Base-by-base conservation (phyloP, 2,888 invertebrate species). In the Oscheius myriophilus region DNA sequence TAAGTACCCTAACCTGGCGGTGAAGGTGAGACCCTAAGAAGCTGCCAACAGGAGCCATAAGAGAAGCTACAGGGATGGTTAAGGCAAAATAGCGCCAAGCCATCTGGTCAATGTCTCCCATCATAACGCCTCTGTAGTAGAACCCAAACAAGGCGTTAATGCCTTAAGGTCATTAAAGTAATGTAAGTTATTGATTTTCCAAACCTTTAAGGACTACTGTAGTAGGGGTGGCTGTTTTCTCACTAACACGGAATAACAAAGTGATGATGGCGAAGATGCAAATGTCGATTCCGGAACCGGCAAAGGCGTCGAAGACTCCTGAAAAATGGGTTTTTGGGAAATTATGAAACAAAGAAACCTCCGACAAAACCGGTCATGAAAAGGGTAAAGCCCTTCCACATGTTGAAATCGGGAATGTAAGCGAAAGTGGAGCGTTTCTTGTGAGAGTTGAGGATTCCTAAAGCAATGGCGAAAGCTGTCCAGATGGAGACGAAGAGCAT, bases 401-500 rank as follows among this genome's bases (percentile, higher is more conserved):
- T 70, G 41, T 71, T 74, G 63, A 83, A 80, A 18, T 78, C 71
- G 23, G 80, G 82, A 54, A 83, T 84, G 39, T 72, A 65, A n/a
- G 70, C 73, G 67, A 71, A 78, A 14, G 81, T 80, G 1, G 72
- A 72, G 9, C 85, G 71, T 59, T 87, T 71, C 71, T 78, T 67
- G 39, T 82, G 76, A 9, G 79, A 69, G 71, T 87, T 87, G 23
- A 87, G 76, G 23, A 87, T 73, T 61, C 82, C 84, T 57, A 87
- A 74, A 16, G 87, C 84, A 53, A 85, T 78, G 7, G 87, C 86
- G 70, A 87, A 87, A 7, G 86, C 79, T 33, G 82, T 81, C 86
- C 86, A 87, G 52, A 87, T 81, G 7, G 85, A 82, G 21, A 87
- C 87, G 71, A 87, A 87, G 16, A 82, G 71, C 85, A 87, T 87